Base-by-base conservation (phyloP, 2,113 vertebrate species). In the Brienomyrus brachyistius region DNA sequence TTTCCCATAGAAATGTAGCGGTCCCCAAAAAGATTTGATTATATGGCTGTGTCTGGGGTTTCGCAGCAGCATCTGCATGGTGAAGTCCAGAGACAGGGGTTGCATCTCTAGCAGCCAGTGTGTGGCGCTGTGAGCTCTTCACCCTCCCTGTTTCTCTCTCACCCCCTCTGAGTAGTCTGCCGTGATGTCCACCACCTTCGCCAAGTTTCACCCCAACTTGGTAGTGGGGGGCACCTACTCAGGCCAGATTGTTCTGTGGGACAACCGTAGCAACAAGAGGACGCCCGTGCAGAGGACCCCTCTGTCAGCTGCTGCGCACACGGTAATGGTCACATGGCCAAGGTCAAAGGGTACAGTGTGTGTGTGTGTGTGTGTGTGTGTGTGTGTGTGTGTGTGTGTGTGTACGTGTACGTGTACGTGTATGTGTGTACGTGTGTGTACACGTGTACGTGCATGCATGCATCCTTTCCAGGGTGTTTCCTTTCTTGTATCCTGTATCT, bases 261-360 rank as follows among this genome's bases (percentile, higher is more conserved):
- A 99, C 95, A 99, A 99, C 95, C 96, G 98, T 92, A 99, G 98
- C 96, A 99, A 99, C 94, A 99, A 99, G 94, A 96, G 97, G 94
- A 99, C 98, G 43, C 98, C 98, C 0, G 98, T 99, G 91, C 98
- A 99, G 94, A 99, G 98, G 92, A 99, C 98, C 0, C 98, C 98
- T 0, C 96, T 99, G 90, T 99, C 98, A 70, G 98, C 98, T 91
- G 96, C 98, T 74, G 98, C 98, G 93, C 98, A 99, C 95, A 99
- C 98, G 93, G 98, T 99, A 70, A 97, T 59, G 21, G 56, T 88
- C 52, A 59, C 80, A n/a, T 45, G 45, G 74, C 7, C 35, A 43
- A 7, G 8, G 56, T 62, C 21, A n/a, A 1, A 62, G 56, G 23
- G 23, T 62, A n/a, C 23, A n/a, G 21, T 56, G 17, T 0, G 56